Conservation (phyloP, 2,113 vertebrate species). For the Bucco capensis region DNA sequence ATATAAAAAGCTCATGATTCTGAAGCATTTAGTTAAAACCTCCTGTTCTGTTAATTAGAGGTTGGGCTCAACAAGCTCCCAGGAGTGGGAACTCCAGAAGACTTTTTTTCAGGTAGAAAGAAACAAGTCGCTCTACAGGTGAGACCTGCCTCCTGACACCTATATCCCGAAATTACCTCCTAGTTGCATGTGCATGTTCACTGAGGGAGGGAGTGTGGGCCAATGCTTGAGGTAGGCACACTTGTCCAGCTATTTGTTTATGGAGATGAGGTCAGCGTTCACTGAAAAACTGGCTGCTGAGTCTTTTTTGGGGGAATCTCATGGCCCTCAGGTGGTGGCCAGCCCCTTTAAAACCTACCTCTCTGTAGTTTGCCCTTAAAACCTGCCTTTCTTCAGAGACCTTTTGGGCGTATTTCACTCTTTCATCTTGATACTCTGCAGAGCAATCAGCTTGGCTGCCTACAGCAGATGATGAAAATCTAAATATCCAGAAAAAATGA, state of each 20-base stretch:
- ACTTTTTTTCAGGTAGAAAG: background rate
- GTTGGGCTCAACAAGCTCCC: background rate
- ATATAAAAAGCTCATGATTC: background rate
- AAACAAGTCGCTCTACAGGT: background rate
- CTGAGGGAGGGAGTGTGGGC: background rate
- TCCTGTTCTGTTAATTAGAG: background rate
- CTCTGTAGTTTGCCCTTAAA: background rate
- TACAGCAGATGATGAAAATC: background rate
- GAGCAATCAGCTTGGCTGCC: background rate
- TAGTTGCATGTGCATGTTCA: background rate
- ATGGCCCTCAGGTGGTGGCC: background rate
- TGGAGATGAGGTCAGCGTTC: background rate
- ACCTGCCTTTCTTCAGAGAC: background rate
- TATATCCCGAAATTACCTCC: background rate
- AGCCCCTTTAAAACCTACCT: background rate
- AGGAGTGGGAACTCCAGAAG: background rate
- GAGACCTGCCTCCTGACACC: background rate
- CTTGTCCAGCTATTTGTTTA: background rate
- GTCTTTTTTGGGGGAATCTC: background rate
- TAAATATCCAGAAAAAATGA: background rate
- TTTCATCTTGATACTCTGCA: background rate
- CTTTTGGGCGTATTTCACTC: fast-evolving
- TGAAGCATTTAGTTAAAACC: background rate
- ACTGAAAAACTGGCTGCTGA: background rate
- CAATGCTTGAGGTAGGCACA: background rate